Conservation (phyloP, 2,888 invertebrate species). For the Limnephilus marmoratus region DNA sequence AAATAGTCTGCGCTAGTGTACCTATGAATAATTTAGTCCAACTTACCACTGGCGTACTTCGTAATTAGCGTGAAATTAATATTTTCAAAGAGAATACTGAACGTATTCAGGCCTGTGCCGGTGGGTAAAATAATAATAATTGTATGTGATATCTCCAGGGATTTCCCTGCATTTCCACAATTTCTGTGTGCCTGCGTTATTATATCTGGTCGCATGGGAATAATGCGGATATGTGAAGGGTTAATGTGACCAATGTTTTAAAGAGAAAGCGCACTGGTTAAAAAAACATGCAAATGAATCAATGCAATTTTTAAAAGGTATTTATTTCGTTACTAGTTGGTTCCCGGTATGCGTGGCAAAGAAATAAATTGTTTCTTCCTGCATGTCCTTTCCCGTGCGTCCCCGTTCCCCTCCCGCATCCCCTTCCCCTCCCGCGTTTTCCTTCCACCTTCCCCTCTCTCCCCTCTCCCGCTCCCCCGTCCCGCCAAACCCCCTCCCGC, state of each 20-base stretch:
- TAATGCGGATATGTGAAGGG: neutral
- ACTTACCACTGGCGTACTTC: neutral
- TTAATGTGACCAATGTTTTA: neutral
- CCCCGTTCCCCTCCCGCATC: too few species aligned
- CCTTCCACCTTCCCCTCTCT: too few species aligned
- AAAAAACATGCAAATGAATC: neutral
- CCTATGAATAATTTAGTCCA: neutral
- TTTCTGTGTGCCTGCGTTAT: neutral
- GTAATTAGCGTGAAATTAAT: neutral
- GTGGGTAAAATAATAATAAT: neutral
- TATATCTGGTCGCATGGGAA: neutral
- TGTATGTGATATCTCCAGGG: neutral
- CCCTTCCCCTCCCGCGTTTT: too few species aligned
- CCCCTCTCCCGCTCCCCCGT: too few species aligned
- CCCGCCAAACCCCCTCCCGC: too few species aligned
- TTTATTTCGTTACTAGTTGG: too few species aligned
- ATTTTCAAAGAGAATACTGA: neutral
- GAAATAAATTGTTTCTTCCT: too few species aligned
- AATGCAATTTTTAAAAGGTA: too few species aligned
- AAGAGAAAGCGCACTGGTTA: neutral
- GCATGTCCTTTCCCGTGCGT: too few species aligned
- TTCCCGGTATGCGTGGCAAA: too few species aligned
- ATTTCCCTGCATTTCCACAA: neutral
- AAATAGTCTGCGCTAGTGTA: too few species aligned
- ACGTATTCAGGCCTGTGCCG: neutral